Conservation (phyloP, 2,888 invertebrate genomes). For the Acronicta leporina region DNA sequence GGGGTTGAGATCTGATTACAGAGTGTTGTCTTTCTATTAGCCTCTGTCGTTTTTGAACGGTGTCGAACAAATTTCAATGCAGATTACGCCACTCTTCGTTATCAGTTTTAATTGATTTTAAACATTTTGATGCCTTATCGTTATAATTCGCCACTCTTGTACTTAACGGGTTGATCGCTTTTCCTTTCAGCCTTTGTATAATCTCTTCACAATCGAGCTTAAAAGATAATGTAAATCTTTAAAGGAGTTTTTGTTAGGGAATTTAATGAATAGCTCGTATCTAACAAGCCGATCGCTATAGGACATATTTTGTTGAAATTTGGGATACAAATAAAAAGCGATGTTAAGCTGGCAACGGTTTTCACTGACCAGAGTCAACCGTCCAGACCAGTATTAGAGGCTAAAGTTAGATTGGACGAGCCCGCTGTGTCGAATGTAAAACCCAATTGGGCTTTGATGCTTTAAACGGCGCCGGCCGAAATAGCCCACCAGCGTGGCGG, state of each 20-base stretch:
- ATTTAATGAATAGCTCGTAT: slow-evolving; percentile 44
- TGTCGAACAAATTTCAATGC: slow-evolving; percentile 64
- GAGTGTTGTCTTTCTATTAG: slow-evolving; percentile 77
- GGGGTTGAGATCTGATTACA: slow-evolving; percentile 69
- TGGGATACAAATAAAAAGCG: slow-evolving; percentile 45
- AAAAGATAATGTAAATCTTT: slow-evolving; percentile 29
- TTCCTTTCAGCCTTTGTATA: slow-evolving; percentile 33
- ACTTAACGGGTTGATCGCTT: slow-evolving; percentile 47
- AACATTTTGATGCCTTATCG: slow-evolving; percentile 53
- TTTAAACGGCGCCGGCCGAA: slow-evolving; percentile 80
- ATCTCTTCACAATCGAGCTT: slow-evolving; percentile 40
- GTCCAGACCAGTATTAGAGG: slow-evolving; percentile 65
- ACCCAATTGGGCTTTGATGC: slow-evolving; percentile 85
- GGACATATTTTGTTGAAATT: slow-evolving; percentile 40
- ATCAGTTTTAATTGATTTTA: slow-evolving; percentile 65
- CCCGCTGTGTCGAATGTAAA: slow-evolving; percentile 80
- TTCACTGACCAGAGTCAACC: slow-evolving; percentile 52
- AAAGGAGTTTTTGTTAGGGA: slow-evolving; percentile 27
- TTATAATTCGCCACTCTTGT: slow-evolving; percentile 48
- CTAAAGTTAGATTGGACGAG: slow-evolving; percentile 82
- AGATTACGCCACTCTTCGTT: slow-evolving; percentile 68
- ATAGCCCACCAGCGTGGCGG: slow-evolving; percentile 71
- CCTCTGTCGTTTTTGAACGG: slow-evolving; percentile 54
- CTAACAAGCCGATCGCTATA: slow-evolving; percentile 39
- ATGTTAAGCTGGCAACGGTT: slow-evolving; percentile 51